Evolutionary conservation across 2,888 invertebrate species (phyloP).

Genomic region (Drosophila barbarae): DNA sequence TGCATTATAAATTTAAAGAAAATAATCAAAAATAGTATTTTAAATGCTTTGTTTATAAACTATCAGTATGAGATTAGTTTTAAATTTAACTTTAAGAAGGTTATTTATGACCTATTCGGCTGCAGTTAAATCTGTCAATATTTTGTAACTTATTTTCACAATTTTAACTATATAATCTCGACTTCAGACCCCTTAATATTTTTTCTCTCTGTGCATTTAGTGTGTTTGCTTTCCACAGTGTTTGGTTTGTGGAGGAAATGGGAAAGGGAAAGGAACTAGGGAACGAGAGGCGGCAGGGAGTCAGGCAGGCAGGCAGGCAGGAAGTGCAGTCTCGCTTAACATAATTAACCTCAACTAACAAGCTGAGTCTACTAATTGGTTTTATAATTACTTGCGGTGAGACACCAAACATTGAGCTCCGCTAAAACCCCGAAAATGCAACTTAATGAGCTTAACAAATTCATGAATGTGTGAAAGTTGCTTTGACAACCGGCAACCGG

Average conservation of each 20-base stretch:
- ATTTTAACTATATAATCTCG: neutral
- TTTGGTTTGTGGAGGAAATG: conserved; percentile 28
- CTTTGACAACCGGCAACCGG: conserved; percentile 69
- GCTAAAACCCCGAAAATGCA: conserved; percentile 72
- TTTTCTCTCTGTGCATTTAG: conserved; percentile 29
- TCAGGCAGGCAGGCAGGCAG: conserved; percentile 6
- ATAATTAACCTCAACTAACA: conserved; percentile 76
- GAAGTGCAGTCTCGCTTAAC: conserved; percentile 59
- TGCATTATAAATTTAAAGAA: no score
- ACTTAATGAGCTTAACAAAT: conserved; percentile 75
- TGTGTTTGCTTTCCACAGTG: conserved; percentile 42
- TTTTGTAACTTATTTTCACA: no score
- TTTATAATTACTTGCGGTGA: conserved; percentile 74
- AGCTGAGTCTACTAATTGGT: conserved; percentile 75
- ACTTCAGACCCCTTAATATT: neutral
- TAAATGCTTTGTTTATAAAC: no score
- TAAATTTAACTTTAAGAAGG: no score
- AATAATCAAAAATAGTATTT: no score
- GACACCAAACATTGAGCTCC: conserved; percentile 70
- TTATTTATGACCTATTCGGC: no score
- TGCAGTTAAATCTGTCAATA: no score
- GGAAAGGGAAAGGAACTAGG: conserved; percentile 1
- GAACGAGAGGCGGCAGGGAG: conserved; percentile 5
- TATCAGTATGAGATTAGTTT: no score
- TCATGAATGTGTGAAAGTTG: conserved; percentile 76